Evolutionary conservation across 2,797 vertebrate genomes (phyloP), one percentile per base, ranked within the genome.

Genomic region (Sebastes aleutianus): DNA sequence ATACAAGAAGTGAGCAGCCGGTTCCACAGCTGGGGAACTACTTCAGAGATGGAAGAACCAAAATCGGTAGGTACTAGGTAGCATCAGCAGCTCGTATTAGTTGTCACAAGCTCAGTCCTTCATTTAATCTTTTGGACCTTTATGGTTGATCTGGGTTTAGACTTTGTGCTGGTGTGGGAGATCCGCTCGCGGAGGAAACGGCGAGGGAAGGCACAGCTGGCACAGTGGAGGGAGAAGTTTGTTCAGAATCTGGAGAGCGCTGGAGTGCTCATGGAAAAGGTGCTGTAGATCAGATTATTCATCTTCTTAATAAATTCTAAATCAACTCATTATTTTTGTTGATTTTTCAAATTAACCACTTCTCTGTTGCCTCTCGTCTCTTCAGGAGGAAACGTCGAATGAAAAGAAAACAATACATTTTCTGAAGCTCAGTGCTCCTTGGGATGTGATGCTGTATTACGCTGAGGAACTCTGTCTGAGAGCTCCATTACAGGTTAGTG

Each of bases 131-230:
- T 68, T 69, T 27, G 34, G 22, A 65, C 63, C 63, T 58, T 8
- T 64, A 1, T 69, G 75, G 2, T 65, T n/a, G 3, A 14, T 76
- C 31, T 63, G 68, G n/a, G 27, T 70, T 53, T 71, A 96, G 96
- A 96, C 89, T 97, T 96, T 34, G 92, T 96, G 16, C 92, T 97
- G 69, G 93, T 95, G 43, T 96, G 96, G 95, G 96, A 96, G 83
- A 80, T 96, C 53, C 95, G 93, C 16, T 92, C 93, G 0, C 83
- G 76, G 5, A 93, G 87, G 80, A 96, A 93, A 76, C 85, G 84
- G 22, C 86, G 89, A 68, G 82, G 77, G 67, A 92, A 84, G 71
- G 91, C 91, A 18, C 90, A 89, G 70, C 88, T 93, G 61, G 91
- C 90, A 1, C 90, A 88, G 59, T 96, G 93, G 95, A 93, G 94